Base-by-base conservation (phyloP, 2,797 vertebrate species). In the Bucorvus abyssinicus region DNA sequence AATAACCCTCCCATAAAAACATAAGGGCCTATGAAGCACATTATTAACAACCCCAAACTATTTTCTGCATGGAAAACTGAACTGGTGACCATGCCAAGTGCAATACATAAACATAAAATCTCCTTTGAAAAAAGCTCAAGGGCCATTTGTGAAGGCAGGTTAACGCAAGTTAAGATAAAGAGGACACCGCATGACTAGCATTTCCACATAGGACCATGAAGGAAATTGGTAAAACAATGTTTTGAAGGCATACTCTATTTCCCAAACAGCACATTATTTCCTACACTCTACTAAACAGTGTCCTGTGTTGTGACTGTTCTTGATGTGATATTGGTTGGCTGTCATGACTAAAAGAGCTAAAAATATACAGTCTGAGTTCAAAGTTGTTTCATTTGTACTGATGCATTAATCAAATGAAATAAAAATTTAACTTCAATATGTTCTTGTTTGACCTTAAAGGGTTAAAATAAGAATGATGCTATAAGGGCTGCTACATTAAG, bases 41-140 rank as follows among this genome's bases (percentile, higher is more conserved):
- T 36, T 64, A n/a, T 68, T 78, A 85, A 88, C 52, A 85, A 56
- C 10, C 17, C 20, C 13, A 55, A 82, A 29, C 24, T 75, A 40
- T 84, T 89, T 91, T 84, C 56, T 91, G 63, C 59, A 40, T 74
- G 59, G 55, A 91, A 91, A 82, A 86, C 45, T 81, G 49, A 93
- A 90, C 63, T 50, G 14, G 45, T 60, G 49, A 55, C 40, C 32
- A 64, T 44, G 55, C 44, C 87, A 93, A 91, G 13, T 79, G 44
- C 29, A 88, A 84, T 53, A 84, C 4, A 60, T 29, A 79, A 75
- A 84, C 22, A 52, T 34, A 83, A 91, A 88, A 91, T 53, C 24
- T 80, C 45, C 36, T 57, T 60, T 36, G 32, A 29, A 23, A 73
- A 73, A 65, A 76, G 17, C 38, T 87, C 70, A 90, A 3, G n/a